Evolutionary conservation across 2,797 vertebrate genomes (phyloP).

Genomic region (Urosaurus nigricauda): DNA sequence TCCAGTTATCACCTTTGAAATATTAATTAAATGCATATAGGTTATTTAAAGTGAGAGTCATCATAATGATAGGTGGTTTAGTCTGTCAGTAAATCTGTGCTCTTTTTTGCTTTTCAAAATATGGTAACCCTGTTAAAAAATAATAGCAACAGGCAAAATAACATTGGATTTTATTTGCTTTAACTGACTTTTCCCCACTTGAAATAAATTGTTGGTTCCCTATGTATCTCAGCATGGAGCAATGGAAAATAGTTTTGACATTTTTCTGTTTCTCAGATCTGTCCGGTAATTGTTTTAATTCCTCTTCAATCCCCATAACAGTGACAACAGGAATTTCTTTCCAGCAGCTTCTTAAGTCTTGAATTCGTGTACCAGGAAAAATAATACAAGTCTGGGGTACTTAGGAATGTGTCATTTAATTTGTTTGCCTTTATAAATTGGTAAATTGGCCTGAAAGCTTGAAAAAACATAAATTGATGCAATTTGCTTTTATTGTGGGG

Average conservation of each 20-base stretch:
- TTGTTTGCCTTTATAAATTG: neutral
- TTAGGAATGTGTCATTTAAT: neutral
- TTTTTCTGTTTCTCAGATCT: constrained; percentile 4
- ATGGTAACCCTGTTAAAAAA: too few species aligned
- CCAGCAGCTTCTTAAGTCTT: neutral
- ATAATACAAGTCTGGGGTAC: neutral
- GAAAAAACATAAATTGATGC: neutral
- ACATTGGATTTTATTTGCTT: constrained; percentile 1
- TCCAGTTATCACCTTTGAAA: too few species aligned
- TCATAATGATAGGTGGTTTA: too few species aligned
- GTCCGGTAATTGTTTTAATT: constrained; percentile 25
- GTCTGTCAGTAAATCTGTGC: too few species aligned
- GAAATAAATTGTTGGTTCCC: constrained; percentile 17
- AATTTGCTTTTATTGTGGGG: neutral
- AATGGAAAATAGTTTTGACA: neutral
- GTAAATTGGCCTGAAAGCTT: neutral
- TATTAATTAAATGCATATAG: too few species aligned
- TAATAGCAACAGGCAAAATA: neutral
- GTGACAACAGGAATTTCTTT: neutral
- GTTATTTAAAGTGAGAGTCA: neutral
- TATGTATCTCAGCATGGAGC: neutral
- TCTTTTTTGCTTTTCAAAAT: neutral
- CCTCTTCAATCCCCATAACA: constrained; percentile 8
- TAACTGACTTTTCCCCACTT: neutral
- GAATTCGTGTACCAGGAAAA: neutral